phyloP scores from a whole-genome alignment of 2,888 invertebrate genomes.

The Eremobia ochroleuca region DNA sequence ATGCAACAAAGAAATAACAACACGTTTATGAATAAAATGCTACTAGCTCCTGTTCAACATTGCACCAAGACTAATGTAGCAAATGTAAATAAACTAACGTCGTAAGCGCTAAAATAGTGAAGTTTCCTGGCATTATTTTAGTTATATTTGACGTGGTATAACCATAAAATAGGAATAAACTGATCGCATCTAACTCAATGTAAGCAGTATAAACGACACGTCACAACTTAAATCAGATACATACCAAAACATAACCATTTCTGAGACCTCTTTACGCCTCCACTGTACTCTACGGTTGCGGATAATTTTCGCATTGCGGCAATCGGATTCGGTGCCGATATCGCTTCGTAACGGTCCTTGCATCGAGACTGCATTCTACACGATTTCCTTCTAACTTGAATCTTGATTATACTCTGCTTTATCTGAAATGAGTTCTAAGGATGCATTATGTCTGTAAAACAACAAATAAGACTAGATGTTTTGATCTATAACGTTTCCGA shows the following conservation, averaged over 20 bases:
- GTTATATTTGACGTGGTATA: slow-evolving; percentile 75
- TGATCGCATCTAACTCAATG: slow-evolving; percentile 82
- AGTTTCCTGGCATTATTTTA: slow-evolving; percentile 64
- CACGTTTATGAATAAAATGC: slow-evolving; percentile 53
- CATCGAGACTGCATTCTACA: slow-evolving; percentile 84
- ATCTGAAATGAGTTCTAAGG: slow-evolving; percentile 75
- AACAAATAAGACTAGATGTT: slow-evolving; percentile 54
- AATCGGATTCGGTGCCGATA: slow-evolving; percentile 87
- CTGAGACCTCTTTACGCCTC: slow-evolving; percentile 86
- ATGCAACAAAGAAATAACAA: slow-evolving; percentile 49
- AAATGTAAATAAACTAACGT: slow-evolving; percentile 59
- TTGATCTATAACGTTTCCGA: slow-evolving; percentile 52
- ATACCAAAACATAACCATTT: slow-evolving; percentile 87
- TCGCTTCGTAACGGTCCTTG: slow-evolving; percentile 86
- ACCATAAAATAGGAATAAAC: slow-evolving; percentile 83
- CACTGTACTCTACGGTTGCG: slow-evolving; percentile 78
- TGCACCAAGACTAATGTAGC: slow-evolving; percentile 15
- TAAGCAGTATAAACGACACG: slow-evolving; percentile 85
- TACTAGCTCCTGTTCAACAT: slow-evolving; percentile 43
- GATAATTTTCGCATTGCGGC: slow-evolving; percentile 89
- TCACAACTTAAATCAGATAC: slow-evolving; percentile 88
- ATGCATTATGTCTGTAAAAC: slow-evolving; percentile 63
- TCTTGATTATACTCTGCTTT: slow-evolving; percentile 78
- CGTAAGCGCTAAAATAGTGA: slow-evolving; percentile 60
- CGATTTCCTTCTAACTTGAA: slow-evolving; percentile 79